These are phyloP conservation scores for Ametastegia equiseti DNA, from an alignment of 2,888 invertebrate genomes.

Conservation along the genomic window DNA sequence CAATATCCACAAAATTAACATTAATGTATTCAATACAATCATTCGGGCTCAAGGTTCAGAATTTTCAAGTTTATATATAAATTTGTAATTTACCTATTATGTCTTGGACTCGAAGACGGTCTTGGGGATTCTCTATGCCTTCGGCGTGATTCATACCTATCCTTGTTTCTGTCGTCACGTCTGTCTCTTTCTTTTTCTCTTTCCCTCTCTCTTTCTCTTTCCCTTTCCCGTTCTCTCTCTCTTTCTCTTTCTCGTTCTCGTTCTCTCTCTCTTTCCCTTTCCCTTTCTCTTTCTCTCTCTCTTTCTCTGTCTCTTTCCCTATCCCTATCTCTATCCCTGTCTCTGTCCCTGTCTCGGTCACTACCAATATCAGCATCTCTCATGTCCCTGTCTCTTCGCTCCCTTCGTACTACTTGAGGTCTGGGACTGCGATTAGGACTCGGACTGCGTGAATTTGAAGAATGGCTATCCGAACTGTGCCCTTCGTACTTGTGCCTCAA, in stretches of 20 bases:
- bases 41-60: neutral
- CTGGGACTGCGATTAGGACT: conserved; percentile 74
- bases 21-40: neutral
- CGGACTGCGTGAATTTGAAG: conserved; percentile 75
- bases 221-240: conserved; percentile 64
- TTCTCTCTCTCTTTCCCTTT: conserved; percentile 58
- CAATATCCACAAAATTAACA: neutral
- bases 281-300: conserved; percentile 52
- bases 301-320: conserved; percentile 51
- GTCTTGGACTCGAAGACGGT: conserved; percentile 70
- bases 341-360: conserved; percentile 59
- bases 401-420: conserved; percentile 63
- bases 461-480: conserved; percentile 73
- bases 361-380: conserved; percentile 59
- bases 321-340: conserved; percentile 48
- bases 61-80: conserved; percentile 5
- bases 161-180: conserved; percentile 70
- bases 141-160: conserved; percentile 67
- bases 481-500: conserved; percentile 84
- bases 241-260: conserved; percentile 62
- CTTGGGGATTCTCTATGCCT: conserved; percentile 69
- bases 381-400: conserved; percentile 67
- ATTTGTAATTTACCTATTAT: conserved; percentile 63
- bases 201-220: conserved; percentile 60
- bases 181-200: conserved; percentile 67